Evolutionary conservation across 2,113 vertebrate genomes (phyloP).

Genomic region (Mugil cephalus): DNA sequence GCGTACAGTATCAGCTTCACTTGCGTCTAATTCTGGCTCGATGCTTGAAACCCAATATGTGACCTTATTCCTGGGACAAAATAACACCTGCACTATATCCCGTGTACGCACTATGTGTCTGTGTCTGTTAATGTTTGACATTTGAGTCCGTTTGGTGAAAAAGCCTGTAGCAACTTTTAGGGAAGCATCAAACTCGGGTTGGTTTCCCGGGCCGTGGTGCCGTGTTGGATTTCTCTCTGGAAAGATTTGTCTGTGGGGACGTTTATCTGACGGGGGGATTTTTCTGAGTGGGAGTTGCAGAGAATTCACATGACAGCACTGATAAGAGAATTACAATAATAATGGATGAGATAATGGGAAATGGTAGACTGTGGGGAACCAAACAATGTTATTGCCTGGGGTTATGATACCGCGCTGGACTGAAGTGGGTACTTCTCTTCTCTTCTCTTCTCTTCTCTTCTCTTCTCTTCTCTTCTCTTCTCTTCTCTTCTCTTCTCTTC

Average conservation of each 20-base stretch:
- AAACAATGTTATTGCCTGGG: conserved; percentile 18
- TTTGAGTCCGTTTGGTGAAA: background rate
- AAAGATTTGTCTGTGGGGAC: no score
- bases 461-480: conserved; percentile 2
- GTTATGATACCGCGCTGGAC: conserved; percentile 39
- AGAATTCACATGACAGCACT: conserved; percentile 13
- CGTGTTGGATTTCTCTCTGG: background rate
- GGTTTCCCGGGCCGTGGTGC: background rate
- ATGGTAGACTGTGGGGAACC: conserved; percentile 8
- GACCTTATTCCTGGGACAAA: conserved; percentile 64
- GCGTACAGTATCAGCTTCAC: conserved; percentile 64
- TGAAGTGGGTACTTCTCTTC: conserved; percentile 3
- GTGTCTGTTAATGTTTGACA: conserved; percentile 1
- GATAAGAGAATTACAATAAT: conserved; percentile 22
- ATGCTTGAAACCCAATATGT: conserved; percentile 71
- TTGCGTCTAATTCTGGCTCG: conserved; percentile 73
- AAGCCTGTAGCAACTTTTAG: conserved; percentile 3
- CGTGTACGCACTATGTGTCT: background rate
- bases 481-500: conserved; percentile 12
- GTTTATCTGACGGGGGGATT: background rate
- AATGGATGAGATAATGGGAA: conserved; percentile 40
- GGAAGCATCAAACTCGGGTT: background rate
- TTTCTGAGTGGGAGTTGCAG: background rate
- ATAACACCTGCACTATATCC: conserved; percentile 37
- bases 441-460: conserved; percentile 14